phyloP scores from a whole-genome alignment of 1,140 invertebrate genomes.

The Latrodectus geometricus region DNA sequence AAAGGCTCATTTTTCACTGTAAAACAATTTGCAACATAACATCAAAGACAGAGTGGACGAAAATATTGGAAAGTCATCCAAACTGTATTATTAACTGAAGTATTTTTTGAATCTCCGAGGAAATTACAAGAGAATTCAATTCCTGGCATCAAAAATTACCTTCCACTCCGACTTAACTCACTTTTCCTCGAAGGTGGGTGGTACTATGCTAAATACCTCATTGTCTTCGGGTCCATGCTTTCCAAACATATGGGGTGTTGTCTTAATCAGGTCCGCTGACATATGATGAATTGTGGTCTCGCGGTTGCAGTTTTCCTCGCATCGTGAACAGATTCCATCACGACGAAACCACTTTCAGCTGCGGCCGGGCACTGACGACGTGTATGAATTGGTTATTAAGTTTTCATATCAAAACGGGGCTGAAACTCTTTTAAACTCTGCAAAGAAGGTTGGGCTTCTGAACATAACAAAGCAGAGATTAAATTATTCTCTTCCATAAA shows the following conservation, averaged over 20 bases:
- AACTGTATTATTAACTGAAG: too few species aligned
- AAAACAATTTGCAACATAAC: too few species aligned
- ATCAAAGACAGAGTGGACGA: too few species aligned
- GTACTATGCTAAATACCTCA: conserved; percentile 48
- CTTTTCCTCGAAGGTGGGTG: not conserved
- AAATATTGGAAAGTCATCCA: too few species aligned
- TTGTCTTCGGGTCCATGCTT: conserved; percentile 38
- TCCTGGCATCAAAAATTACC: not conserved
- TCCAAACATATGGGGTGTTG: conserved; percentile 44
- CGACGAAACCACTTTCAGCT: not conserved
- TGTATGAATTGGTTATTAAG: conserved; percentile 51
- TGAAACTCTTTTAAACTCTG: not conserved
- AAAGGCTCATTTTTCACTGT: too few species aligned
- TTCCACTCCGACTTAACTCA: not conserved
- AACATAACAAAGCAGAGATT: not conserved
- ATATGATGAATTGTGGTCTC: conserved; percentile 44
- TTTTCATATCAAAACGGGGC: conserved; percentile 3
- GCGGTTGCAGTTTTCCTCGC: not conserved
- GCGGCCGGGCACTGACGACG: conserved; percentile 22
- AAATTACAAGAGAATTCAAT: too few species aligned
- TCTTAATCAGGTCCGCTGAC: conserved; percentile 50
- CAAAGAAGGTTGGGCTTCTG: conserved; percentile 6
- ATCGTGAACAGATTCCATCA: conserved; percentile 5
- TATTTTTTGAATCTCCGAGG: too few species aligned
- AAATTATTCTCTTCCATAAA: too few species aligned